Percentiles rank a stretch among this genome's conserved stretches.
Conservation (phyloP, 2,888 invertebrate species). For the Dasypogon diadema region DNA sequence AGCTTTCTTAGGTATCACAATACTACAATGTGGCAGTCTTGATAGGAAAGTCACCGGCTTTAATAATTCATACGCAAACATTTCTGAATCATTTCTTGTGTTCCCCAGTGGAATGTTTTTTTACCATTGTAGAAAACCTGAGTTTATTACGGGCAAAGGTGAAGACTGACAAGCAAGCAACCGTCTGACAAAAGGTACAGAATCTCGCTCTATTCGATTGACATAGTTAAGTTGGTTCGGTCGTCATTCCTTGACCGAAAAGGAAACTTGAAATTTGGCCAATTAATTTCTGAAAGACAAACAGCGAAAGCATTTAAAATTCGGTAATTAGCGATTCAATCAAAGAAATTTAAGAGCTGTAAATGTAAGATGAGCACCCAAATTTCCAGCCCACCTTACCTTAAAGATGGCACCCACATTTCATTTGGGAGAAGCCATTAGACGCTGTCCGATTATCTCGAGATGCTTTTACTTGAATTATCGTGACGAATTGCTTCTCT, state of each 20-base stretch:
- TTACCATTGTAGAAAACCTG: too few relatives aligned
- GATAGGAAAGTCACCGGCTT: conserved; percentile 15
- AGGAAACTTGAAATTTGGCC: neutral
- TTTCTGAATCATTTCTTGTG: conserved; percentile 22
- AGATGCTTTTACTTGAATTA: conserved; percentile 13
- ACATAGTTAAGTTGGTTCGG: neutral
- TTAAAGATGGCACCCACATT: neutral
- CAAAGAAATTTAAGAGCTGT: neutral
- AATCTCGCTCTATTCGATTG: neutral
- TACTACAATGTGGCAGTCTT: neutral
- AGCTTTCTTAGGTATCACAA: neutral
- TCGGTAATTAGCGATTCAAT: neutral
- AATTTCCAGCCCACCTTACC: neutral
- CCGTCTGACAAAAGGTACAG: neutral
- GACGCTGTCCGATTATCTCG: conserved; percentile 9
- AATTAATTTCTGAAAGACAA: neutral
- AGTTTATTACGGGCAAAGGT: neutral
- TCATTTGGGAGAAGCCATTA: conserved; percentile 17
- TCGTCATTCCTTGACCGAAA: neutral
- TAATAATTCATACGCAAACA: conserved; percentile 42
- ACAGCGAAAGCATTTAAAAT: neutral
- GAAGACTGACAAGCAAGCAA: neutral
- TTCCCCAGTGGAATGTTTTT: neutral
- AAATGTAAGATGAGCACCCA: neutral
- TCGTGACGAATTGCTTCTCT: conserved; percentile 31